Conservation (phyloP, 2,797 vertebrate genomes). For the Gallinago solitaria region DNA sequence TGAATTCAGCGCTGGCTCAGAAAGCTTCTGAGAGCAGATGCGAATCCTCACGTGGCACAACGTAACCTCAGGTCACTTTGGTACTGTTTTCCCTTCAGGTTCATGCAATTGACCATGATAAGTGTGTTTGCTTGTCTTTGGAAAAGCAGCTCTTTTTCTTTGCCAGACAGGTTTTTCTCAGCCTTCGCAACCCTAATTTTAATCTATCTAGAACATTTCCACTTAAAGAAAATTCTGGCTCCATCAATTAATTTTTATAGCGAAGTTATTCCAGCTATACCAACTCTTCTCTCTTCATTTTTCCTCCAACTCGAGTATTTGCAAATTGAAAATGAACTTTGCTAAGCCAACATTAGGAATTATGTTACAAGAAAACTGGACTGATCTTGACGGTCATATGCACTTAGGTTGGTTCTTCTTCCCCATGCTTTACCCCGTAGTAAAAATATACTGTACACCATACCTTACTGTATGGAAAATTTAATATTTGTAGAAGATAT, state of each 20-base stretch:
- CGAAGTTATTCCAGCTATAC: conserved; percentile 40
- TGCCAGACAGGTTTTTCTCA: conserved; percentile 1
- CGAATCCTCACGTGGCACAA: not conserved
- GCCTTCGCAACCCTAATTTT: conserved; percentile 15
- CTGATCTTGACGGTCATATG: conserved; percentile 26
- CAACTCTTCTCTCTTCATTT: conserved; percentile 36
- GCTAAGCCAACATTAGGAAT: conserved; percentile 38
- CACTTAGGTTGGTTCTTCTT: not conserved
- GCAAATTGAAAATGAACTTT: conserved; percentile 62
- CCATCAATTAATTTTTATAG: conserved; percentile 35
- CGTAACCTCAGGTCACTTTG: conserved; percentile 23
- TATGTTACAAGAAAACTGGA: conserved; percentile 19
- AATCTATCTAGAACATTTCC: conserved; percentile 24
- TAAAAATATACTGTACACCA: conserved; percentile 54
- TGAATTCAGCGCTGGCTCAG: conserved; percentile 8
- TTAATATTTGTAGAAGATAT: conserved; percentile 6
- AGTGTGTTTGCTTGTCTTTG: conserved; percentile 54
- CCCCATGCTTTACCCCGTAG: conserved; percentile 8
- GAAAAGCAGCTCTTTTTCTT: conserved; percentile 32
- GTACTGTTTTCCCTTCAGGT: conserved; percentile 1
- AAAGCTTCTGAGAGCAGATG: conserved; percentile 28
- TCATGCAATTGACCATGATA: conserved; percentile 9
- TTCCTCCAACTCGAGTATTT: not conserved
- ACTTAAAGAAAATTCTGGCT: conserved; percentile 35
- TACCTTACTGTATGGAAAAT: conserved; percentile 3